Conservation (phyloP, 2,113 vertebrate species). For the Fukomys damarensis region DNA sequence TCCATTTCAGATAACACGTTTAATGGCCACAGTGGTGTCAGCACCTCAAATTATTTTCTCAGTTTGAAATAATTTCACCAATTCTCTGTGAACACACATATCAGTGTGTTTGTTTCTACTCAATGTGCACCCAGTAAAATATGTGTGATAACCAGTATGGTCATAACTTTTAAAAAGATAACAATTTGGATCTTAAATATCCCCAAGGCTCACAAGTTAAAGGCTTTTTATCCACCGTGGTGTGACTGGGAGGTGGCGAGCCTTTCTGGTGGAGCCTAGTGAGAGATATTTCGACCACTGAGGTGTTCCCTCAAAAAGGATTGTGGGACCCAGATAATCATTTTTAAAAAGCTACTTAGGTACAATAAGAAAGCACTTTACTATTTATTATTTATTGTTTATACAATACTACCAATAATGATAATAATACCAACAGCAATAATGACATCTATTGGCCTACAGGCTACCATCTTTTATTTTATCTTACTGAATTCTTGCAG, state of each 20-base stretch:
- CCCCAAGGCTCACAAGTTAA: too few species aligned
- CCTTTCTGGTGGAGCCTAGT: too few species aligned
- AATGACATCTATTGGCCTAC: neutral
- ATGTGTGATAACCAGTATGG: neutral
- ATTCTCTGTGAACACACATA: neutral
- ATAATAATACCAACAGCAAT: neutral
- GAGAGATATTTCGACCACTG: too few species aligned
- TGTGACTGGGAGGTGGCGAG: too few species aligned
- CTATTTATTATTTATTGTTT: neutral
- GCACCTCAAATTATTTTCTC: neutral
- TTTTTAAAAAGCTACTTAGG: neutral
- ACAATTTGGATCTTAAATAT: too few species aligned
- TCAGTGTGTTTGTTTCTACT: neutral
- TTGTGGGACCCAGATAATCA: neutral
- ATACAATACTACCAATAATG: too few species aligned
- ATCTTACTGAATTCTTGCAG: neutral
- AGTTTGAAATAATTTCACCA: neutral
- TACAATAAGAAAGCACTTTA: neutral
- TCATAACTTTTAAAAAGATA: too few species aligned
- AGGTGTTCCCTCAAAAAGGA: too few species aligned
- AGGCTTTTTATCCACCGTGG: too few species aligned
- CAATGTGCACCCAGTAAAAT: neutral
- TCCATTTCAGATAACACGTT: neutral
- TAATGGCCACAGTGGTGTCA: neutral
- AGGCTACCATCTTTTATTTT: neutral